Conservation (phyloP, 2,113 vertebrate species). For the Syrrhaptes paradoxus region DNA sequence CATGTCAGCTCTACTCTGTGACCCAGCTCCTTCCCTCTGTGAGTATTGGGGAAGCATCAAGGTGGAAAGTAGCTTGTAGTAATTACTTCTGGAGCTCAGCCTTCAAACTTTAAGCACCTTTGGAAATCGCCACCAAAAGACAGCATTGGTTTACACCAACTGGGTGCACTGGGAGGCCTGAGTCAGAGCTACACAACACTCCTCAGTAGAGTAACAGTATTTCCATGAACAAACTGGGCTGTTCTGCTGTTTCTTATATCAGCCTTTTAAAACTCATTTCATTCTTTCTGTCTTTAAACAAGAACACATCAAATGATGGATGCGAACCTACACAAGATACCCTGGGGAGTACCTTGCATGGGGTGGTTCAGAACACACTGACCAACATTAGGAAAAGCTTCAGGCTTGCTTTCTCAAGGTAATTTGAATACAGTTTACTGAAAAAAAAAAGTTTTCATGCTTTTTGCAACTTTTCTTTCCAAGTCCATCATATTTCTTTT, state of each 20-base stretch:
- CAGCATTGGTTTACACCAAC: rapidly evolving
- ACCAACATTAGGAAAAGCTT: not conserved
- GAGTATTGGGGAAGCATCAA: not conserved
- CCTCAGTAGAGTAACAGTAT: not conserved
- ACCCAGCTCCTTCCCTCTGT: not conserved
- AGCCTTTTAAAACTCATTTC: not conserved
- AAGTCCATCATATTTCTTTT: not conserved
- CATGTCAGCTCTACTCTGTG: not conserved
- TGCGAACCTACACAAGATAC: not conserved
- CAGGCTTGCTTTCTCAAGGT: not conserved
- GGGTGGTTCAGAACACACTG: not conserved
- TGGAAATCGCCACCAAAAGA: not conserved
- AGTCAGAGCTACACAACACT: not conserved
- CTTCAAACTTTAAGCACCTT: not conserved
- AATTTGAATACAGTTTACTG: not conserved
- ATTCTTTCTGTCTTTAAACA: not conserved
- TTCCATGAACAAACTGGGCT: not conserved
- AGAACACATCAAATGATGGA: not conserved
- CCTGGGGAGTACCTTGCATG: not conserved
- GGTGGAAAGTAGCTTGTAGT: not conserved
- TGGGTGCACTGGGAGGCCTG: not conserved
- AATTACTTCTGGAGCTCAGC: not conserved
- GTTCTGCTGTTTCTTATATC: not conserved
- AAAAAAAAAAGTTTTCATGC: not conserved
- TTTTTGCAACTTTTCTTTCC: constrained; percentile 1